A percentile compares a stretch with the other conserved stretches of the same genome.
phyloP scores from a whole-genome alignment of 1,140 invertebrate genomes.

The Bombus confusus region DNA sequence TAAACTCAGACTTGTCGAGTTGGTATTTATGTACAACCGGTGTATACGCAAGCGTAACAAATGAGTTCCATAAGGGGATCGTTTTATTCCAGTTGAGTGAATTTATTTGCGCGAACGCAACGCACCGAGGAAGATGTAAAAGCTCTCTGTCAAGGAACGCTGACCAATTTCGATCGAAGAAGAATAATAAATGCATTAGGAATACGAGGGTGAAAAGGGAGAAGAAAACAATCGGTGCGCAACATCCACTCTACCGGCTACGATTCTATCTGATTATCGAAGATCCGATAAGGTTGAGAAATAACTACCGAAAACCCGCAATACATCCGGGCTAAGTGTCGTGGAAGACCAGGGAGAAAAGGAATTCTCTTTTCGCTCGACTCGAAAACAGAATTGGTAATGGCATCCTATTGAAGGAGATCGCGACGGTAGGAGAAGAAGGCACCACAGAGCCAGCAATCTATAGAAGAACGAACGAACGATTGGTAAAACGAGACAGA shows the following conservation, averaged over 20 bases:
- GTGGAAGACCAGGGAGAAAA: not conserved
- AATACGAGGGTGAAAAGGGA: not conserved
- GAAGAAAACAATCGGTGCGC: not conserved
- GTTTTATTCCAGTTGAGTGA: no score
- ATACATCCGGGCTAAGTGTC: not conserved
- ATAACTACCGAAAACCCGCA: constrained; percentile 20
- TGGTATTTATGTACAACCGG: no score
- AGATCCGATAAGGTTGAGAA: constrained; percentile 7
- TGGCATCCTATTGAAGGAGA: constrained; percentile 32
- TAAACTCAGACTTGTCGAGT: no score
- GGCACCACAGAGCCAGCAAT: constrained; percentile 1
- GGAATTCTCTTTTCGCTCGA: constrained; percentile 22
- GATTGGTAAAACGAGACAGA: constrained; percentile 3
- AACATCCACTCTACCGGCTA: no score
- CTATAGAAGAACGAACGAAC: not conserved
- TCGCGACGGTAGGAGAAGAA: not conserved
- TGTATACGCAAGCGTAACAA: no score
- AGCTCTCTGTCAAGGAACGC: no score
- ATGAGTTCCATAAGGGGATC: no score
- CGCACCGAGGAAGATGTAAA: no score
- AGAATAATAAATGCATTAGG: not conserved
- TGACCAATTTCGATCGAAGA: not conserved
- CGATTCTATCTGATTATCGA: not conserved
- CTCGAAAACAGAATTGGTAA: constrained; percentile 48
- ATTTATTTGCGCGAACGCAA: no score